Evolutionary conservation across 1,140 invertebrate genomes (phyloP), one percentile per base, ranked within the genome.

Genomic region (Leucophenga varia): DNA sequence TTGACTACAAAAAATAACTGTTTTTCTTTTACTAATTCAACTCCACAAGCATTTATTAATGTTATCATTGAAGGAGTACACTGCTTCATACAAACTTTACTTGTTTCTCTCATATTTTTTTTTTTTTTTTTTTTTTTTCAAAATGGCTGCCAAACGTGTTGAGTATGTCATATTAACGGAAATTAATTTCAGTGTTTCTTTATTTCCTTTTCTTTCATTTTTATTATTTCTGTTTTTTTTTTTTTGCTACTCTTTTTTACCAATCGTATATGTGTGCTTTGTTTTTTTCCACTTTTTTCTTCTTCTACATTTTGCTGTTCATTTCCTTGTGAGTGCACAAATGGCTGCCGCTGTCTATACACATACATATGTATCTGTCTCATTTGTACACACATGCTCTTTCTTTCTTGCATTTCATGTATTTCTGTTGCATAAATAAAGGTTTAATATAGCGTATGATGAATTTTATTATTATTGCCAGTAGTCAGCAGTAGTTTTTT

Each of bases 251-350:
- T 43, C 59, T 61, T 50, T 57, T 43, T 35, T 38, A 35, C 13
- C 5, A 12, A 6, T 17, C 41, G 32, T 31, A 43, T 43, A 43
- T 40, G 44, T 36, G 44, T 53, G 45, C 49, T 55, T 54, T 47
- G 44, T 25, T 19, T 44, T 35, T 54, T 55, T 43, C 10, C 22
- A 19, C 32, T 42, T 46, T 16, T 14, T 30, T 18, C 25, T 8
- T 41, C 32, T 35, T 43, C n/a, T n/a, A n/a, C n/a, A n/a, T n/a
- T n/a, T 44, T 47, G 56, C 48, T 59, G 57, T 59, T 55, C 57
- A 59, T 59, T 59, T 59, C 57, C 57, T 50, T 55, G 38, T 59
- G 57, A 59, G 55, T 59, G 57, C 57, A 59, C 57, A 59, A 47
- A 34, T 43, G 54, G 20, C 12, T 12, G 18, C 32, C 39, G 40